A percentile compares a stretch with the other conserved stretches of the same genome.
These are phyloP conservation scores for Drosophila paranaensis DNA, from an alignment of 2,888 invertebrate genomes.

Conservation along the genomic window DNA sequence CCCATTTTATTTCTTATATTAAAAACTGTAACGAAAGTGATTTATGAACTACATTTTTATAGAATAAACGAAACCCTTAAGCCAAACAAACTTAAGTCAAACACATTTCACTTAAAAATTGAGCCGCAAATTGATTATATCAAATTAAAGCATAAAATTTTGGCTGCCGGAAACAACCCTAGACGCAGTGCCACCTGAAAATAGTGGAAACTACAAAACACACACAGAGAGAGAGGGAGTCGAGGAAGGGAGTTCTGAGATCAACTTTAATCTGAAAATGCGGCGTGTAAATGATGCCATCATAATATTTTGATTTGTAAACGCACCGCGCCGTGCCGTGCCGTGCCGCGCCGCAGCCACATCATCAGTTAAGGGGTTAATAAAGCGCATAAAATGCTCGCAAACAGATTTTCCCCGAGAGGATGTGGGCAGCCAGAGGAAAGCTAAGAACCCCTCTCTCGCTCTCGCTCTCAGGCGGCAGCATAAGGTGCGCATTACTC, in stretches of 20 bases:
- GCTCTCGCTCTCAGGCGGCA: conserved; percentile 64
- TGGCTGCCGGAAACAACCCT: conserved; percentile 8
- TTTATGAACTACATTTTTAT: background rate
- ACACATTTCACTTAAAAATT: conserved; percentile 19
- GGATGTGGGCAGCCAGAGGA: background rate
- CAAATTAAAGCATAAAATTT: conserved; percentile 67
- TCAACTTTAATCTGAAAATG: conserved; percentile 76
- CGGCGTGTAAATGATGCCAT: conserved; percentile 83
- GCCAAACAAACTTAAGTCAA: conserved; percentile 15
- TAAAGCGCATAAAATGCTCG: conserved; percentile 69
- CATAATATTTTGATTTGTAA: conserved; percentile 81
- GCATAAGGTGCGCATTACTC: conserved; percentile 82
- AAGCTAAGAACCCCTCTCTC: conserved; percentile 63
- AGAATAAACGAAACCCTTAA: conserved; percentile 13
- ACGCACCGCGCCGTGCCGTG: conserved; percentile 13
- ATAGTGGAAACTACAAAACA: conserved; percentile 27
- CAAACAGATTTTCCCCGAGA: conserved; percentile 47
- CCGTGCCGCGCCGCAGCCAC: conserved; percentile 43
- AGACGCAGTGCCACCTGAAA: conserved; percentile 5
- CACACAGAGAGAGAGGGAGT: background rate
- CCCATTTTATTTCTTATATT: background rate
- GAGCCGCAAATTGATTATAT: conserved; percentile 40
- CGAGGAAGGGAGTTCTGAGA: conserved; percentile 28
- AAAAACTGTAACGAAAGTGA: background rate
- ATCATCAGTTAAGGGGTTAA: conserved; percentile 79